Evolutionary conservation across 1,140 invertebrate species (phyloP).

Genomic region (Saxidomus purpurata): DNA sequence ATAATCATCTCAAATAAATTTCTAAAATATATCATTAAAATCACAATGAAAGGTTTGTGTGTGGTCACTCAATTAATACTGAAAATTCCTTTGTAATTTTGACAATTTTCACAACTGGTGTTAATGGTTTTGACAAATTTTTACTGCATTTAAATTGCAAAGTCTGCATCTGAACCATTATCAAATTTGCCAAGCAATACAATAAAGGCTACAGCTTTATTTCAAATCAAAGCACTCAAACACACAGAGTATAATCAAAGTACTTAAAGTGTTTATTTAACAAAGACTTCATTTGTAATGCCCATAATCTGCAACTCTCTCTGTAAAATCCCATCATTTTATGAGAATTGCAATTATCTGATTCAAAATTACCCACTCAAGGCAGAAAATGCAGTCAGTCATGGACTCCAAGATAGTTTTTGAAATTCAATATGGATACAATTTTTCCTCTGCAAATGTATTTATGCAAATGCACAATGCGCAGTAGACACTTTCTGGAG

Average conservation of each 20-base stretch:
- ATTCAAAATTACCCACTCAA: not conserved
- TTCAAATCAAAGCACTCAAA: conserved; percentile 10
- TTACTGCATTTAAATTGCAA: conserved; percentile 10
- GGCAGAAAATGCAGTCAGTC: not conserved
- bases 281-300: not conserved
- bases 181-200: not conserved
- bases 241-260: not conserved
- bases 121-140: not conserved
- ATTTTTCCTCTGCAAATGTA: too few species aligned
- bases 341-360: not conserved
- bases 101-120: conserved; percentile 5
- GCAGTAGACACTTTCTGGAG: too few species aligned
- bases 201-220: not conserved
- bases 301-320: not conserved
- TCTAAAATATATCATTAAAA: not conserved
- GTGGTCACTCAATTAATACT: not conserved
- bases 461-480: too few species aligned
- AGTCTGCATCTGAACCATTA: not conserved
- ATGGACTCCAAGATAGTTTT: too few species aligned
- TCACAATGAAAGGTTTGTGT: not conserved
- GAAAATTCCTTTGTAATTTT: conserved; percentile 4
- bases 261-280: conserved; percentile 4
- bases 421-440: too few species aligned
- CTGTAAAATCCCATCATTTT: not conserved
- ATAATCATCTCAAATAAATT: not conserved